A percentile compares a stretch with the other conserved stretches of the same genome.
phyloP scores from a whole-genome alignment of 2,113 vertebrate genomes.

The Cromileptes altivelis region DNA sequence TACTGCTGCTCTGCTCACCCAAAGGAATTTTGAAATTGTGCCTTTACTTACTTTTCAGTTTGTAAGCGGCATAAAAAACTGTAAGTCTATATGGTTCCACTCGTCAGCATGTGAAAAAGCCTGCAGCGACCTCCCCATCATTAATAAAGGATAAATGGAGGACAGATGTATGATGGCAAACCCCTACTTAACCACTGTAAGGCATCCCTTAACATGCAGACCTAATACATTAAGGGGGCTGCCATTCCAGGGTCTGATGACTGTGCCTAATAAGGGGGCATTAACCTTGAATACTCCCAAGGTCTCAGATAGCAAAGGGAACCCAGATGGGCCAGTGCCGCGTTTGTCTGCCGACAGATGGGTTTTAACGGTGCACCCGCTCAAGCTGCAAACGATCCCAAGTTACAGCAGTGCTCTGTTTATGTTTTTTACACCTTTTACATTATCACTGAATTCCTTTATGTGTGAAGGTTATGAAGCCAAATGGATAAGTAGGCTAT shows the following conservation, averaged over 20 bases:
- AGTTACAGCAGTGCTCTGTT: conserved; percentile 59
- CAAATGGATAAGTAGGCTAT: conserved; percentile 33
- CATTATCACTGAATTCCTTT: conserved; percentile 48
- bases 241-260: conserved; percentile 56
- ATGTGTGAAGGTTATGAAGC: conserved; percentile 65
- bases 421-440: conserved; percentile 66
- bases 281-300: conserved; percentile 75
- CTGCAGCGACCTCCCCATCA: conserved; percentile 25
- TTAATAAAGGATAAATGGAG: conserved; percentile 51
- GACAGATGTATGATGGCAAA: conserved; percentile 37
- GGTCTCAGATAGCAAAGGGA: conserved; percentile 64
- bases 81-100: conserved; percentile 6
- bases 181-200: conserved; percentile 43
- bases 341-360: conserved; percentile 74
- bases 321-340: conserved; percentile 65
- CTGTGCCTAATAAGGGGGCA: conserved; percentile 68
- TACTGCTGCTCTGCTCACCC: background rate
- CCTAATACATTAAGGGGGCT: conserved; percentile 50
- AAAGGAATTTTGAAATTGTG: background rate
- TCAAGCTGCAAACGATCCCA: conserved; percentile 69
- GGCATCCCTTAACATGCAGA: conserved; percentile 54
- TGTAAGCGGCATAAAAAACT: background rate
- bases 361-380: conserved; percentile 65
- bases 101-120: conserved; percentile 6
- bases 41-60: background rate